Percentiles rank a stretch among this genome's conserved stretches.
Evolutionary conservation across 2,797 vertebrate species (phyloP).

Genomic region (Enteromius paludinosus): DNA sequence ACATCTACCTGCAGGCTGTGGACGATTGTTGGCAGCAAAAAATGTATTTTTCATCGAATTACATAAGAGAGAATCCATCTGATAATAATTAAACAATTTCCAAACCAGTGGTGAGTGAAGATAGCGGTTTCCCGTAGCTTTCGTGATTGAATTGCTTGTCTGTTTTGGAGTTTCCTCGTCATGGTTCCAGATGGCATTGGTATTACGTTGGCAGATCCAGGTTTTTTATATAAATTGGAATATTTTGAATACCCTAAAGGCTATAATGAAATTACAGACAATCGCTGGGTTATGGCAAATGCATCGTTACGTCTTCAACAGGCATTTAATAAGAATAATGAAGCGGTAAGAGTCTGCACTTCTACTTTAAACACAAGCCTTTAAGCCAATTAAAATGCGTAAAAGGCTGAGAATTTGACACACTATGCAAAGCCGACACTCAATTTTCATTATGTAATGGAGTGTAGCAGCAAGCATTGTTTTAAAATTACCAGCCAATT

Average conservation of each 20-base stretch:
- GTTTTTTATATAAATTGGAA: not conserved
- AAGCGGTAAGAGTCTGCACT: not conserved
- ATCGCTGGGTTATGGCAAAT: not conserved
- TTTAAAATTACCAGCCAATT: conserved; percentile 22
- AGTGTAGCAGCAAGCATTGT: conserved; percentile 16
- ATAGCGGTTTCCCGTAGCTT: conserved; percentile 17
- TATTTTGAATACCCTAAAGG: conserved; percentile 10
- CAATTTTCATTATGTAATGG: conserved; percentile 27
- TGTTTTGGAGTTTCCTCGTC: conserved; percentile 2
- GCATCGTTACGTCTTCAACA: conserved; percentile 5
- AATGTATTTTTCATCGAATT: not conserved
- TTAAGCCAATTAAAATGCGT: conserved; percentile 14
- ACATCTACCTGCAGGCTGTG: not conserved
- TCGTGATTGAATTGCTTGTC: conserved; percentile 1
- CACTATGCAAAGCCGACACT: conserved; percentile 4
- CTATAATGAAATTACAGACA: conserved; percentile 23
- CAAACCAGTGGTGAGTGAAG: not conserved
- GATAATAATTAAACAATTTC: conserved; percentile 24
- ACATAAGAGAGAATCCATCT: conserved; percentile 3
- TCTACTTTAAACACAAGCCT: conserved; percentile 22
- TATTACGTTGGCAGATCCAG: not conserved
- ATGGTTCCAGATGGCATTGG: not conserved
- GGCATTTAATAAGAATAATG: conserved; percentile 20
- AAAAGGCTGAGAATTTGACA: conserved; percentile 18
- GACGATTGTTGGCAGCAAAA: conserved; percentile 14